Evolutionary conservation across 1,140 invertebrate species (phyloP), one percentile per base, ranked within the genome.

Genomic region (Zaprionus tsacasi): DNA sequence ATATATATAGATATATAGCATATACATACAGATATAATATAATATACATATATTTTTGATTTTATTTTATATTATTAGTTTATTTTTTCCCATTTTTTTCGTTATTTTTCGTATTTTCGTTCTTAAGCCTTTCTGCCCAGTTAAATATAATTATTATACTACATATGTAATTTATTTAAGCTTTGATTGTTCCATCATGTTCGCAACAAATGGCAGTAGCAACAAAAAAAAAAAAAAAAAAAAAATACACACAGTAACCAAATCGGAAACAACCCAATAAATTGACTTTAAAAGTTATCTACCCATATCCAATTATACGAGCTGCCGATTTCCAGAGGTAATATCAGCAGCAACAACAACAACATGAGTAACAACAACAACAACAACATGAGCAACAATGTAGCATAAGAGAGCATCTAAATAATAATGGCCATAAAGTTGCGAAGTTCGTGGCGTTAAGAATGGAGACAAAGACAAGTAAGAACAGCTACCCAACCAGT

Each of bases 251-350:
- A 27, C 4, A 27, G 30, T 33, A 45, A 38, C 25, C 54, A 43
- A 48, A 68, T 56, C 38, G 45, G 48, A 64, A 43, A 30, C 65
- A 52, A 38, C 48, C 58, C 57, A 78, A 78, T 74, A 80, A 78
- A 81, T 86, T 81, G 82, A 78, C 82, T 67, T 72, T 81, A 40
- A 69, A 71, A 76, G 58, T 38, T 86, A 79, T 86, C 76, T 76
- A 64, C 59, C 63, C 74, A 81, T 70, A 81, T 58, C 70, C 76
- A 78, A 86, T 82, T 78, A 75, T 70, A 64, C 45, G 38, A 57
- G 40, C 43, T 33, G 35, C 35, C 38, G 40, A 71, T 65, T 71
- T 71, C 35, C 66, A 72, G 36, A 48, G 38, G 36, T 50, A 59
- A 59, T 52, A 15, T 27, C 15, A 59, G 36, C 55, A 54, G 48